Evolutionary conservation across 2,797 vertebrate genomes (phyloP).

Genomic region (Thamnophis elegans): DNA sequence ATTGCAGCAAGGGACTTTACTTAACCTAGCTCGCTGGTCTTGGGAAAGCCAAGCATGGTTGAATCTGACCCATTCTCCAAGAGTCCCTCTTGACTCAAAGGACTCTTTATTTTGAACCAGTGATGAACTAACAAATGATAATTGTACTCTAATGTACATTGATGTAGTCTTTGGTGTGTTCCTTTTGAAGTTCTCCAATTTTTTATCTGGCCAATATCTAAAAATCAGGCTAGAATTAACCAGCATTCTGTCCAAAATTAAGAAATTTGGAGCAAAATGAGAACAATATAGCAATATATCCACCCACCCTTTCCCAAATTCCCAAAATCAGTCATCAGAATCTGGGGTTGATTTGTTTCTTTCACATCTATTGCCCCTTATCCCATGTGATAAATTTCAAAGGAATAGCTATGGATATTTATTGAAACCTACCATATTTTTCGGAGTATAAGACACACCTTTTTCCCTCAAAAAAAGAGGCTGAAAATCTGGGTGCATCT

Average conservation of each 20-base stretch:
- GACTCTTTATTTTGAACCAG: not conserved
- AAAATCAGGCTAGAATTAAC: not conserved
- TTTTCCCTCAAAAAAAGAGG: too few species aligned
- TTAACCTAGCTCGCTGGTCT: not conserved
- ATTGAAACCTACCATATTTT: not conserved
- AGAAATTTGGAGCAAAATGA: too few species aligned
- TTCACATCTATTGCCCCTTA: not conserved
- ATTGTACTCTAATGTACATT: not conserved
- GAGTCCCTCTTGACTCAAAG: not conserved
- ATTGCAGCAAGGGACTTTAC: not conserved
- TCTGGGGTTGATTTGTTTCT: not conserved
- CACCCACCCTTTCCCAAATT: not conserved
- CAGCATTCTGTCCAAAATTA: not conserved
- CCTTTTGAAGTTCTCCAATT: not conserved
- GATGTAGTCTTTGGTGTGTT: not conserved
- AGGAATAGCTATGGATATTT: not conserved
- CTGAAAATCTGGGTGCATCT: too few species aligned
- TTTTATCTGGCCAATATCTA: not conserved
- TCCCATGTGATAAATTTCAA: not conserved
- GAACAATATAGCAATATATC: too few species aligned
- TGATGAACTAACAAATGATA: too few species aligned
- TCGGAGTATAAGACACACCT: too few species aligned
- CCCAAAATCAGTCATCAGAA: not conserved
- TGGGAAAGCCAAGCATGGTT: not conserved
- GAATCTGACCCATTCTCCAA: not conserved